These are phyloP conservation scores for Melanerpes formicivorus DNA, from an alignment of 2,113 vertebrate genomes.

Conservation along the genomic window DNA sequence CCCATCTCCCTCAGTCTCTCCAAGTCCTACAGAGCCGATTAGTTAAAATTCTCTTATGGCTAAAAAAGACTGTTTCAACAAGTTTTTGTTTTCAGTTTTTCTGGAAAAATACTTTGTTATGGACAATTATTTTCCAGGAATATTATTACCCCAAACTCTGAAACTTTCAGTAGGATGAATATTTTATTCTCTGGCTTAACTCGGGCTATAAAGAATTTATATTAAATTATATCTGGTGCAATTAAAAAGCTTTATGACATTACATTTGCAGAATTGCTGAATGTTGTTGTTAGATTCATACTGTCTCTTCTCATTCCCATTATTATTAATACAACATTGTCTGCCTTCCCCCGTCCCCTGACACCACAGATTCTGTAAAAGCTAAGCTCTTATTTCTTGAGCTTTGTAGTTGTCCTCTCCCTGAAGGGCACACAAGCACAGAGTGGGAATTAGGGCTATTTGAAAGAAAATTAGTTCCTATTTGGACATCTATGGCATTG, in stretches of 20 bases:
- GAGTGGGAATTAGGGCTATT: neutral
- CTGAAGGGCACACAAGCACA: neutral
- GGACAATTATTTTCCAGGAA: neutral
- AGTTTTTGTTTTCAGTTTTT: fast-evolving
- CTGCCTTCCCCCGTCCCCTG: neutral
- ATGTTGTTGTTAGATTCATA: neutral
- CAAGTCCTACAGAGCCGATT: neutral
- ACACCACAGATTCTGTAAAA: neutral
- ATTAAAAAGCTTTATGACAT: neutral
- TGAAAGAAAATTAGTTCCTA: neutral
- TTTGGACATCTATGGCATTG: neutral
- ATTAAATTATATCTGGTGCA: neutral
- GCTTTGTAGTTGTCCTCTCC: conserved; percentile 30
- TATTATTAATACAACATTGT: neutral
- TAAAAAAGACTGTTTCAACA: neutral
- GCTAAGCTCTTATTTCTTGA: neutral
- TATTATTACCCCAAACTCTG: neutral
- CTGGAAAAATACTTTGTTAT: neutral
- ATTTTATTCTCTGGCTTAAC: neutral
- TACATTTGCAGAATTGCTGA: neutral
- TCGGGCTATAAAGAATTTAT: neutral
- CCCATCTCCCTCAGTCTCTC: too few relatives aligned
- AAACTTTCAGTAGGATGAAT: neutral
- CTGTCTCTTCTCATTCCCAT: neutral
- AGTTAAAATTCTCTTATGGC: neutral